phyloP scores from a whole-genome alignment of 2,797 vertebrate genomes.

The Arnoldichthys spilopterus region DNA sequence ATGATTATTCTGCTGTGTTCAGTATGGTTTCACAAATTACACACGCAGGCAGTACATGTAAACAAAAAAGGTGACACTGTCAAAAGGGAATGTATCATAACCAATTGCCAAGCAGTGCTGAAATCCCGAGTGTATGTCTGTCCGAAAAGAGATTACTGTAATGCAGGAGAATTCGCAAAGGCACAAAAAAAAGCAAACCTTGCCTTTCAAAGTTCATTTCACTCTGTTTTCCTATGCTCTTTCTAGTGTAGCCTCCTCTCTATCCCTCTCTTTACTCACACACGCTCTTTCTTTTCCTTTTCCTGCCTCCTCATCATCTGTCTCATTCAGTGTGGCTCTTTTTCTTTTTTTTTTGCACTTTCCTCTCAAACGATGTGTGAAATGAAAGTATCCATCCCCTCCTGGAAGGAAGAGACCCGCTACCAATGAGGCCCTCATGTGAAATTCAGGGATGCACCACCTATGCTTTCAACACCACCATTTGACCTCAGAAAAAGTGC shows the following conservation, averaged over 20 bases:
- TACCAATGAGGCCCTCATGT: conserved; percentile 34
- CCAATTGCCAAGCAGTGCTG: conserved; percentile 14
- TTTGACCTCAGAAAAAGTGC: not conserved
- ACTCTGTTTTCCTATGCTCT: conserved; percentile 15
- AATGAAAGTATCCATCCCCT: conserved; percentile 57
- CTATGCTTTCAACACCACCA: not conserved
- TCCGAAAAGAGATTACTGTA: conserved; percentile 21
- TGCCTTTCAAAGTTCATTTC: conserved; percentile 10
- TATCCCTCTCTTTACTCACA: not conserved
- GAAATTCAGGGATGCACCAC: conserved; percentile 20
- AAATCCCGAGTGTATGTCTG: conserved; percentile 17
- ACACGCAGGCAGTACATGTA: not conserved
- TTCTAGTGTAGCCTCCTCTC: not conserved
- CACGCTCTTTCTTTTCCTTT: conserved; percentile 14
- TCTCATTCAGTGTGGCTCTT: conserved; percentile 22
- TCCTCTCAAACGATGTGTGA: conserved; percentile 57
- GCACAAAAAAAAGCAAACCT: conserved; percentile 8
- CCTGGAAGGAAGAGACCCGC: conserved; percentile 43
- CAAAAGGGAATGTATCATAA: conserved; percentile 1
- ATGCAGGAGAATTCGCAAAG: conserved; percentile 7
- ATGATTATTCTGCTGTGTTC: not conserved
- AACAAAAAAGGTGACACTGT: not conserved
- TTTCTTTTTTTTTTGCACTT: conserved; percentile 39
- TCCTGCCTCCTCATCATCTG: conserved; percentile 18
- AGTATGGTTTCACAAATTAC: not conserved